These are phyloP conservation scores for Ammospiza nelsoni DNA, from an alignment of 2,113 vertebrate species.

Conservation along the genomic window DNA sequence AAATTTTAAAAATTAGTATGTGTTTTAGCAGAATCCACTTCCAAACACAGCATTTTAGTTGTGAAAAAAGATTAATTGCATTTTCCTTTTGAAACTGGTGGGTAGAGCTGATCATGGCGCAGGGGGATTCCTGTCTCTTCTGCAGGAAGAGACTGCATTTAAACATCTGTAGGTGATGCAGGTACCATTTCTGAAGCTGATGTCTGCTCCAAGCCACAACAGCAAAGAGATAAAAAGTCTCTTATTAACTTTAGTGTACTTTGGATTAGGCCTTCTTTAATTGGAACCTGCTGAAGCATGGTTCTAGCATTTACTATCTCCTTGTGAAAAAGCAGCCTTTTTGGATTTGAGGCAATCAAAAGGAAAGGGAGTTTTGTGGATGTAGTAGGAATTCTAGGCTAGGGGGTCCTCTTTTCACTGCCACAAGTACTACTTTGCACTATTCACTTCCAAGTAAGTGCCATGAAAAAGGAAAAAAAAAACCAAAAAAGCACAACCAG, in stretches of 20 bases:
- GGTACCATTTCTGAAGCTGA: neutral
- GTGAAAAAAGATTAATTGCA: neutral
- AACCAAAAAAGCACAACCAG: neutral
- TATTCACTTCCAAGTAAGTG: neutral
- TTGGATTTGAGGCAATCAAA: constrained; percentile 7
- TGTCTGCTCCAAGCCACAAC: neutral
- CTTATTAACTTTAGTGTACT: neutral
- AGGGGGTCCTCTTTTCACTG: neutral
- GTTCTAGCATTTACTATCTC: constrained; percentile 14
- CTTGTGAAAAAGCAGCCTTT: constrained; percentile 1
- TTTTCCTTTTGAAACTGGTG: neutral
- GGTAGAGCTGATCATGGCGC: neutral
- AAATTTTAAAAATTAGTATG: neutral
- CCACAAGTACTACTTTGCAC: neutral
- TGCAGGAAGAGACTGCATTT: neutral
- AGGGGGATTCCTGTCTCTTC: neutral
- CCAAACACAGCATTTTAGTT: neutral
- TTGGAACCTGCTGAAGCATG: constrained; percentile 35
- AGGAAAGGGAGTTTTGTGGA: neutral
- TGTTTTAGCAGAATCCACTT: neutral
- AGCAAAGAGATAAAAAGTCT: neutral
- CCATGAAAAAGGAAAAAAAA: neutral
- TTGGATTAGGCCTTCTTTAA: constrained; percentile 15
- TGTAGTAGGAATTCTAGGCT: neutral
- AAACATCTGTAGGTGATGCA: neutral